Percentiles rank a stretch among this genome's conserved stretches.
These are phyloP conservation scores for Strongylocentrotus purpuratus DNA, from an alignment of 35 echinoderm and acorn worm species.

Conservation along the genomic window DNA sequence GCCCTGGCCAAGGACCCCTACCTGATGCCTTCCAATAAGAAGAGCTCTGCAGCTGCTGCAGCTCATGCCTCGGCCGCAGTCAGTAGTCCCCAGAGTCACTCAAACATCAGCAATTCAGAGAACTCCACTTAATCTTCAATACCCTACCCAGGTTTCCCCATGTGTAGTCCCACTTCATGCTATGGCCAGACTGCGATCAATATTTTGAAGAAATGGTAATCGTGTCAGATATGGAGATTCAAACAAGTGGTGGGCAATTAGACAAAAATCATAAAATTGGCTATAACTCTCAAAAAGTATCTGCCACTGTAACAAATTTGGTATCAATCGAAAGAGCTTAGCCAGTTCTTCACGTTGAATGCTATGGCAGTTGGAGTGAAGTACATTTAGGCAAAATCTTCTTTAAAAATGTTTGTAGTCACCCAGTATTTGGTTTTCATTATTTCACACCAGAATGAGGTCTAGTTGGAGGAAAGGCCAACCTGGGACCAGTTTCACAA, in stretches of 20 bases:
- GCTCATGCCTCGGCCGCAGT: neutral
- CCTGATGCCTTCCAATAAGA: constrained; percentile 66
- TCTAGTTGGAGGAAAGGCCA: too few relatives aligned
- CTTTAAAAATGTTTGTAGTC: neutral
- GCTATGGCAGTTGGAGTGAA: too few relatives aligned
- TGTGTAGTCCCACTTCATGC: neutral
- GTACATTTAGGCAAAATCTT: too few relatives aligned
- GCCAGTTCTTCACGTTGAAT: too few relatives aligned
- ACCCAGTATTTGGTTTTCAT: too few relatives aligned
- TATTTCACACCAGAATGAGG: too few relatives aligned
- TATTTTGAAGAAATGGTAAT: neutral
- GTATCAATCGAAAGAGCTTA: too few relatives aligned
- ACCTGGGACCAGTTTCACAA: too few relatives aligned
- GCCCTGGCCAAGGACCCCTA: constrained; percentile 78
- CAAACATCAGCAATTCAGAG: constrained; percentile 3
- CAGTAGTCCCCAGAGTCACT: constrained; percentile 27
- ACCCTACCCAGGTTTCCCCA: neutral
- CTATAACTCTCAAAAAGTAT: too few relatives aligned
- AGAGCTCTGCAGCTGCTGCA: constrained; percentile 45
- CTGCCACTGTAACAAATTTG: too few relatives aligned
- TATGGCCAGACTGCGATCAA: neutral
- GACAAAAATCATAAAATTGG: too few relatives aligned
- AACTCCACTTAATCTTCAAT: constrained; percentile 16
- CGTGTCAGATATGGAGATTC: neutral
- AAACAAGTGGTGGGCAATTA: neutral